Conservation (phyloP, 2,113 vertebrate genomes). For the Leucopsar rothschildi region DNA sequence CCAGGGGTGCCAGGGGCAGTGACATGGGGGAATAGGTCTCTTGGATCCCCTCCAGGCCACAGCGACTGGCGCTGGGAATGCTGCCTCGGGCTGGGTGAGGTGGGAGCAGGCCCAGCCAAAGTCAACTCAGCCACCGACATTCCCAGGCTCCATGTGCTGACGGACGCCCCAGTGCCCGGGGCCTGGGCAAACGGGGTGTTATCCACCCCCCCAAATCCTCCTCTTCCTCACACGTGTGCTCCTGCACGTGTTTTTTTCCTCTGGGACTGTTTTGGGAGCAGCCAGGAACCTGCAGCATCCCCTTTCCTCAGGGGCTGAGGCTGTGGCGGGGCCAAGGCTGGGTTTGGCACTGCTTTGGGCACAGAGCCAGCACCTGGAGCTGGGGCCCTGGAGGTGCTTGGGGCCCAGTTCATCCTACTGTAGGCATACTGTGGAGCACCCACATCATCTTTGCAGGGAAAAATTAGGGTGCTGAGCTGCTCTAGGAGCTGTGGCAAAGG, state of each 20-base stretch:
- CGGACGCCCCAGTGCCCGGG: neutral
- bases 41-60: neutral
- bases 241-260: neutral
- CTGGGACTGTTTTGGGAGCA: neutral
- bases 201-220: neutral
- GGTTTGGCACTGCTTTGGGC: neutral
- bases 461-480: neutral
- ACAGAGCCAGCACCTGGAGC: neutral
- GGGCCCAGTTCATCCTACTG: neutral
- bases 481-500: neutral
- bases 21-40: neutral
- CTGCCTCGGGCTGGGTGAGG: neutral
- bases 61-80: neutral
- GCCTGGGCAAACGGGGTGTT: neutral
- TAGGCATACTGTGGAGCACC: neutral
- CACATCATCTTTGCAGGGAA: neutral
- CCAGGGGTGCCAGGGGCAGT: neutral
- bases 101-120: neutral
- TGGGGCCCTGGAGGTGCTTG: neutral
- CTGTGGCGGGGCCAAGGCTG: fast-evolving
- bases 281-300: neutral
- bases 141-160: neutral
- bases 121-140: neutral
- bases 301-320: neutral
- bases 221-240: neutral